Evolutionary conservation across 2,113 vertebrate species (phyloP).

Genomic region (Athene noctua): DNA sequence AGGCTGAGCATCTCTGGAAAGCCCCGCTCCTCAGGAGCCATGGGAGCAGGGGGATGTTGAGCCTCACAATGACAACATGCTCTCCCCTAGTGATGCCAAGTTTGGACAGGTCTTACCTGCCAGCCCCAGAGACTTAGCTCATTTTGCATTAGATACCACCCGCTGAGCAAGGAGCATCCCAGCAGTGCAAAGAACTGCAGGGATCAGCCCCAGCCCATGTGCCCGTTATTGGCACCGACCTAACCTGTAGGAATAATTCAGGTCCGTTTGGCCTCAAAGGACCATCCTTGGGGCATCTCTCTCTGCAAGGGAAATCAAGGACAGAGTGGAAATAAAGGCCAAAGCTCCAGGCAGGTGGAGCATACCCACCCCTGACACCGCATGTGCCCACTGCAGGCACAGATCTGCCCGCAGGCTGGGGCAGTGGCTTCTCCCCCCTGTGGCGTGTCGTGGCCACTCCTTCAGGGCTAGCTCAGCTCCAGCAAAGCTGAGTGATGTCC

Average conservation of each 20-base stretch:
- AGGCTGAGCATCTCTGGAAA: background rate
- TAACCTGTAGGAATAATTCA: background rate
- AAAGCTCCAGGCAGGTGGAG: background rate
- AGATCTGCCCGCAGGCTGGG: background rate
- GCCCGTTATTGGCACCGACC: too few species aligned
- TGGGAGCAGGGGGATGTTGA: background rate
- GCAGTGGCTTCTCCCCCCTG: background rate
- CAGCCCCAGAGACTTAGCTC: background rate
- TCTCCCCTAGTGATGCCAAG: background rate
- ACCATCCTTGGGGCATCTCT: background rate
- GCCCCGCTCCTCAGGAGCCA: background rate
- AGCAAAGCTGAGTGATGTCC: background rate
- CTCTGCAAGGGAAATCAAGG: background rate
- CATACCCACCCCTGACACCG: rapidly evolving
- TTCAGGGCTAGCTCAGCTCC: background rate
- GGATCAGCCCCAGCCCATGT: rapidly evolving
- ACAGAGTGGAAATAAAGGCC: background rate
- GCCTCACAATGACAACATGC: too few species aligned
- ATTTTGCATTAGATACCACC: background rate
- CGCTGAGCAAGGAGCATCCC: background rate
- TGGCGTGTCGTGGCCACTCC: rapidly evolving
- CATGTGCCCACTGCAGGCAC: background rate
- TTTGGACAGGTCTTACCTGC: background rate
- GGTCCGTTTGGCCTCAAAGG: background rate
- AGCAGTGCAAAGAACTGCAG: background rate